Base-by-base conservation (phyloP, 2,797 vertebrate species). In the Astyanax mexicanus region DNA sequence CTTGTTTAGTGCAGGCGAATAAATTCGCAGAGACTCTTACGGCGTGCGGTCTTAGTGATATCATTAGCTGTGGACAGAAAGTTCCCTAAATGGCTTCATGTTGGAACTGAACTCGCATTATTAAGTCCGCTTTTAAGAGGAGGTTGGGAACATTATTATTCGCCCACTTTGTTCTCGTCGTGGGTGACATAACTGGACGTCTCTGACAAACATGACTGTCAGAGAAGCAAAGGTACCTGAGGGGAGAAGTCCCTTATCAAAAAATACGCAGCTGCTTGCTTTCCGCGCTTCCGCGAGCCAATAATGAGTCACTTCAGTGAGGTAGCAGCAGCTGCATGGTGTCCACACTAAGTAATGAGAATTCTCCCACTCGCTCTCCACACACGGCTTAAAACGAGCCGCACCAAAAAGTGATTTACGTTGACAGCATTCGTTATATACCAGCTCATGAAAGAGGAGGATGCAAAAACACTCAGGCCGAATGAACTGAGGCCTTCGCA, bases 181-280 rank as follows among this genome's bases (percentile, higher is more conserved):
- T 35, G 12, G 52, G 27, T 35, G 61, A 17, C 61, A 27, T 25
- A 3, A 4, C 44, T 9, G 13, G 6, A 25, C 32, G 35, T 17
- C 19, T 38, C 19, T 12, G 29, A 5, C 32, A 29, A 32, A 15
- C 19, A 21, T 10, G 49, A 0, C 5, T 23, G 38, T 6, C n/a
- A 10, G 58, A 13, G 38, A 54, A 77, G 47, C 23, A 11, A 55
- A 57, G 27, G 3, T 12, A 64, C 19, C n/a, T 35, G 55, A 4
- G 4, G 58, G 45, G 17, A 58, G 40, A 49, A 44, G 54, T n/a
- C 58, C 55, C 58, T 70, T 77, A 70, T 64, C 68, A 15, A 65
- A 64, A 66, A 65, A 49, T 42, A 40, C 55, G 15, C 75, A 71
- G 68, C 60, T 65, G 68, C 13, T 38, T 5, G 11, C 49, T 38